Evolutionary conservation across 1,140 invertebrate genomes (phyloP), one percentile per base, ranked within the genome.

Genomic region (Drosophila murphyi): DNA sequence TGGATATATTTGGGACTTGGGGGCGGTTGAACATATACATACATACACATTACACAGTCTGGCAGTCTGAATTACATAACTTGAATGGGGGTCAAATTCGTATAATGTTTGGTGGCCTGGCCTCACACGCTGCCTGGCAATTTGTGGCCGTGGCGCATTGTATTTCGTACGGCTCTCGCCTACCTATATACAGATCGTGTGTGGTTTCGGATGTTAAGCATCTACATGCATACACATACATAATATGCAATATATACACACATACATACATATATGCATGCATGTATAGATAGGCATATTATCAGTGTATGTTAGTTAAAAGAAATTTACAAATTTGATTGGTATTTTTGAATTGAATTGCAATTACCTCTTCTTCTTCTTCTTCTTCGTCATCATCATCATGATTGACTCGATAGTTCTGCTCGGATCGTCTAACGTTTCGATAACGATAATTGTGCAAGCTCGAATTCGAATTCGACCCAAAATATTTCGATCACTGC

Each of bases 1-100:
- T 80, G 77, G 59, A 47, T 43, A 60, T 54, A 57, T 20, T 20
- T 71, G 61, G 56, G 74, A 59, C 20, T 20, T 52, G 32, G 31
- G 70, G 37, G 55, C 56, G 76, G 41, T 45, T 64, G 5, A 54
- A 74, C 56, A 69, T 74, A 64, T 65, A 76, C 68, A 78, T 72
- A 77, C 61, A 68, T 50, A 68, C 55, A 68, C 8, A 50, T 39
- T 69, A 52, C 57, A 69, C 57, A 64, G 29, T 50, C 29, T 69
- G 63, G 52, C 63, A 67, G 48, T 20, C 20, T 20, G 20, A 20
- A 20, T 34, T 20, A 50, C 12, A 28, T 29, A 31, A 50, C 20
- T 29, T 31, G 28, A 50, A 29, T 28, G 28, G 48, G 29, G 29
- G 51, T 39, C 50, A 20, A 50, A 35, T 50, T 50, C 45, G n/a